Evolutionary conservation across 2,113 vertebrate genomes (phyloP), one percentile per base, ranked within the genome.

Genomic region (Phaethornis superciliosus): DNA sequence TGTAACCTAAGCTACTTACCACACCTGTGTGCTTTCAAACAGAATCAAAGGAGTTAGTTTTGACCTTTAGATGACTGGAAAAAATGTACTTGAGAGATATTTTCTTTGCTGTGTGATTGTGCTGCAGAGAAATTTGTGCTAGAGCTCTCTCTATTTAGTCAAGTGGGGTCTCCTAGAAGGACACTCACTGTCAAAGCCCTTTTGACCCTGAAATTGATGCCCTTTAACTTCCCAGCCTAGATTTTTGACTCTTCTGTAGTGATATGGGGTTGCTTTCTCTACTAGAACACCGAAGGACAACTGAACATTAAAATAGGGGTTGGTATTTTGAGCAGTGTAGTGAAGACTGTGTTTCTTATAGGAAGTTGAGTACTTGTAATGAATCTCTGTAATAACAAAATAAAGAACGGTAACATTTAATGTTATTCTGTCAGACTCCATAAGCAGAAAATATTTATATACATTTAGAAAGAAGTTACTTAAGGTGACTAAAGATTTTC

Each of bases 21-120:
- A 85, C 76, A 95, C 85, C 90, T 88, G 54, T 78, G 80, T 85
- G 72, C 69, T 95, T 96, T 78, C 79, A 75, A 81, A 81, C 40
- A 46, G 87, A 95, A 95, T 65, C 56, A 74, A 83, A 83, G 40
- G 87, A 94, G 79, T 91, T 95, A 79, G 85, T 78, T 90, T 55
- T 94, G 91, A 94, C 91, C 88, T 95, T 93, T 90, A 95, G 94
- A 91, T 78, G 13, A 64, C 62, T 84, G 16, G 40, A 3, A 83
- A 91, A 93, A 95, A 62, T 30, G 64, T 92, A 81, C 69, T 90
- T 84, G 60, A 95, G 82, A 85, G 76, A 60, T 5, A 22, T 84
- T 83, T 96, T 60, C 74, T 85, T 60, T 46, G 49, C 28, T 86
- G 71, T 78, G 60, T 23, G 80, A 68, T 42, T 54, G 56, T 68